These are phyloP conservation scores for Homarus gammarus DNA, from an alignment of 2,888 invertebrate genomes.

Conservation along the genomic window DNA sequence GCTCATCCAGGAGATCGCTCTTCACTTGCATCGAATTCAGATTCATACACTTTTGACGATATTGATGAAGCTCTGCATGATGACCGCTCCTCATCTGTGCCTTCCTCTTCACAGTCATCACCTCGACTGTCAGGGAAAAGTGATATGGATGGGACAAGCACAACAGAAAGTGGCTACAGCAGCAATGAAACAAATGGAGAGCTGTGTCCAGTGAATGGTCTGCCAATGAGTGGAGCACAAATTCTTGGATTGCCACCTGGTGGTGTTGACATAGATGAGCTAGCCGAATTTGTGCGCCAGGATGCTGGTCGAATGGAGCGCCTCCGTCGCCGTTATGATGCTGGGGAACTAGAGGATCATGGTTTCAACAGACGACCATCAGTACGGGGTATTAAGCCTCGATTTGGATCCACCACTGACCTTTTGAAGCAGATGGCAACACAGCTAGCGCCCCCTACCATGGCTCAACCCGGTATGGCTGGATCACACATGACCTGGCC, in stretches of 20 bases:
- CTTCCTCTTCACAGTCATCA: slow-evolving; percentile 72
- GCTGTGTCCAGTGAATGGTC: slow-evolving; percentile 52
- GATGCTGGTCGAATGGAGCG: slow-evolving; percentile 90
- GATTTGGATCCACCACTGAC: slow-evolving; percentile 84
- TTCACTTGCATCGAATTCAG: slow-evolving; percentile 63
- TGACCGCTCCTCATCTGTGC: slow-evolving; percentile 77
- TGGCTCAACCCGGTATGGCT: slow-evolving; percentile 62
- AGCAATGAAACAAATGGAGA: slow-evolving; percentile 75
- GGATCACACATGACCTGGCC: slow-evolving; percentile 75
- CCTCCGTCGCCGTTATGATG: slow-evolving; percentile 87
- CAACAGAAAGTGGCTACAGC: slow-evolving; percentile 75
- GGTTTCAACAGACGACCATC: slow-evolving; percentile 94
- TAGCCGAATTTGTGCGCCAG: slow-evolving; percentile 91
- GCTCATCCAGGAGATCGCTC: slow-evolving; percentile 59
- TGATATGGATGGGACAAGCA: slow-evolving; percentile 75
- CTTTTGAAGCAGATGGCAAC: slow-evolving; percentile 90
- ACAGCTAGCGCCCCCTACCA: slow-evolving; percentile 81
- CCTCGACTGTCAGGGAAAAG: slow-evolving; percentile 70
- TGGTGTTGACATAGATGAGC: slow-evolving; percentile 81
- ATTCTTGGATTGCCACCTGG: slow-evolving; percentile 41
- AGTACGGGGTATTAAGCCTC: slow-evolving; percentile 92
- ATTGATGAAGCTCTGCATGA: slow-evolving; percentile 83
- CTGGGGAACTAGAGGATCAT: slow-evolving; percentile 92
- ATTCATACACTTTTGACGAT: slow-evolving; percentile 84
- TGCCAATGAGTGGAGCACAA: slow-evolving; percentile 37